Conservation (phyloP, 2,888 invertebrate genomes). For the Auanema sp. region DNA sequence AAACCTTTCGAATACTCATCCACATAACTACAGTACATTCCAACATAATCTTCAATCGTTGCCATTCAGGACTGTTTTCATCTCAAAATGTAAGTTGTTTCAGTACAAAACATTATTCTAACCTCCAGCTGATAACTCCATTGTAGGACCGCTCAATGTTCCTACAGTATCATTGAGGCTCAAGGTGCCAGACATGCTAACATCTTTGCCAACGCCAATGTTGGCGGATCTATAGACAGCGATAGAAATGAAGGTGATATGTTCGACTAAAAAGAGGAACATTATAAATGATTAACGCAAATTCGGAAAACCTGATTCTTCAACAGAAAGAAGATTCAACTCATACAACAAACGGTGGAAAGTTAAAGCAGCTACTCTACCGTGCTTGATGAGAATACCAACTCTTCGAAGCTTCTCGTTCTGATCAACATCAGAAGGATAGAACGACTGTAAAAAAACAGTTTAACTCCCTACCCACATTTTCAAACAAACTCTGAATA, state of each 20-base stretch:
- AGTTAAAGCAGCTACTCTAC: background rate
- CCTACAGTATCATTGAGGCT: constrained; percentile 1
- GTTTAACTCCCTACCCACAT: constrained; percentile 24
- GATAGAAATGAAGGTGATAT: background rate
- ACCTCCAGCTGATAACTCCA: too few relatives aligned
- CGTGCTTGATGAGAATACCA: background rate
- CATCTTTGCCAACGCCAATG: background rate
- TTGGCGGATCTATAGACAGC: background rate
- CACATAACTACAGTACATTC: constrained; percentile 2
- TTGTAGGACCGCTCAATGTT: background rate
- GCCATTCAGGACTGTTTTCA: constrained; percentile 4
- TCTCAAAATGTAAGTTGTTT: background rate
- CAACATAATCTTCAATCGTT: background rate
- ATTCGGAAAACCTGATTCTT: background rate
- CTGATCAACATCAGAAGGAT: background rate
- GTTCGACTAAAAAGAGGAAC: background rate
- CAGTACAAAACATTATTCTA: too few relatives aligned
- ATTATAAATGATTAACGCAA: background rate
- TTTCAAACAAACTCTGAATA: constrained; percentile 20
- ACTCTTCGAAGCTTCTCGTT: background rate
- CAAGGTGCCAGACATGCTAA: background rate
- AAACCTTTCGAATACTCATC: background rate
- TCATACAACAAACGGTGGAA: constrained; percentile 4
- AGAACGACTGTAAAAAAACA: background rate
- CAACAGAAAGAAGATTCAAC: background rate